Conservation (phyloP, 2,888 invertebrate species). For the Phania funesta region DNA sequence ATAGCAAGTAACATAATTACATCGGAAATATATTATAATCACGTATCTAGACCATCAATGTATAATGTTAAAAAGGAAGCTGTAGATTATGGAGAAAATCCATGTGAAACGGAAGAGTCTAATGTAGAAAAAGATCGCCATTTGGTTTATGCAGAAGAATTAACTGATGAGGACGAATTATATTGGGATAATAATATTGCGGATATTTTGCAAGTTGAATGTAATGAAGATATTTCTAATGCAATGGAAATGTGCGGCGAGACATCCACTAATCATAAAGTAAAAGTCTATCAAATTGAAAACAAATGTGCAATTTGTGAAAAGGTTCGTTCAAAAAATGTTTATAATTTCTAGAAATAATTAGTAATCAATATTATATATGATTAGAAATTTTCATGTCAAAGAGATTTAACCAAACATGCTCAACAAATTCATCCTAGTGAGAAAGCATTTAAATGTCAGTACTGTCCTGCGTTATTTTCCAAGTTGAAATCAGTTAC, state of each 20-base stretch:
- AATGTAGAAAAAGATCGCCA: not conserved
- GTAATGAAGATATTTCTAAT: not conserved
- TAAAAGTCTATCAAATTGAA: too few species aligned
- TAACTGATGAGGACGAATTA: not conserved
- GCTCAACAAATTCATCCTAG: slow-evolving; percentile 1
- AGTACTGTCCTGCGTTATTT: slow-evolving; percentile 4
- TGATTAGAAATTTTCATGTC: slow-evolving; percentile 27
- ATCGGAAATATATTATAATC: not conserved
- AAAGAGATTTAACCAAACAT: slow-evolving; percentile 29
- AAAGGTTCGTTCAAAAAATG: not conserved
- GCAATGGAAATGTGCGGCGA: not conserved
- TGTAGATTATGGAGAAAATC: not conserved
- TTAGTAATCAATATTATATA: not conserved
- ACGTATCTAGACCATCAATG: not conserved
- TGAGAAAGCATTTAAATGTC: slow-evolving; percentile 28
- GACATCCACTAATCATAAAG: not conserved
- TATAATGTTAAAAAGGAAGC: not conserved
- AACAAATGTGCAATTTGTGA: slow-evolving; percentile 40
- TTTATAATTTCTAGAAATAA: not conserved
- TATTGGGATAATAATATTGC: not conserved
- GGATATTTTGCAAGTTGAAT: slow-evolving; percentile 11
- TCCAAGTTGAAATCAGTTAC: slow-evolving; percentile 40
- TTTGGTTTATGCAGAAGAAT: not conserved
- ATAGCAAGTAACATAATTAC: not conserved
- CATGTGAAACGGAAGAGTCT: not conserved